Evolutionary conservation across 2,113 vertebrate genomes (phyloP).

Genomic region (Rhinoderma darwinii): DNA sequence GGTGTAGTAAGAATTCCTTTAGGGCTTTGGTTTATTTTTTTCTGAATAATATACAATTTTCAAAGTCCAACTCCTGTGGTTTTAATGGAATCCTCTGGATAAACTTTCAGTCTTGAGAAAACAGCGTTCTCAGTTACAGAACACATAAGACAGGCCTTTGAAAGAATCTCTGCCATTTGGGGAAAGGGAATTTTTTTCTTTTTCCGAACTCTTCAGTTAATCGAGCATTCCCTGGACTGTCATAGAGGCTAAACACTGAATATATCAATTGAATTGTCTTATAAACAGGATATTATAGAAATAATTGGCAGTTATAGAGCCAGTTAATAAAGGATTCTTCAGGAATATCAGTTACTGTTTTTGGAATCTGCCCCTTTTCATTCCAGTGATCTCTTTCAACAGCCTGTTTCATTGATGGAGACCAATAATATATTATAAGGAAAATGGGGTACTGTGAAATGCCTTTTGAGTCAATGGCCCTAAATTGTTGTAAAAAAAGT

Average conservation of each 20-base stretch:
- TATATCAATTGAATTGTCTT: conserved; percentile 27
- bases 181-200: neutral
- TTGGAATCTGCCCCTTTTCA: neutral
- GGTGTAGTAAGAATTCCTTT: conserved; percentile 53
- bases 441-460: neutral
- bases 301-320: conserved; percentile 8
- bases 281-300: conserved; percentile 29
- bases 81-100: conserved; percentile 56
- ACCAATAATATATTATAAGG: neutral
- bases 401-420: neutral
- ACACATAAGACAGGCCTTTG: conserved; percentile 39
- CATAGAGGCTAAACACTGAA: conserved; percentile 9
- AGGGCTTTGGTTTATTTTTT: conserved; percentile 47
- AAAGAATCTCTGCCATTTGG: conserved; percentile 38
- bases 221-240: neutral
- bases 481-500: neutral
- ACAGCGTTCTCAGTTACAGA: conserved; percentile 49
- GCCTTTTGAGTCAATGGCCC: neutral
- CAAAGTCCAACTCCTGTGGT: conserved; percentile 50
- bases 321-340: conserved; percentile 46
- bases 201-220: neutral
- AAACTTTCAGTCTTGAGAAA: conserved; percentile 52
- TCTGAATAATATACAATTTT: conserved; percentile 51
- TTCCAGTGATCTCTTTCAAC: neutral
- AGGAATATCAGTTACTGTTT: conserved; percentile 17